Evolutionary conservation across 1,140 invertebrate species (phyloP).

Genomic region (Leptinotarsa undecemlineata): DNA sequence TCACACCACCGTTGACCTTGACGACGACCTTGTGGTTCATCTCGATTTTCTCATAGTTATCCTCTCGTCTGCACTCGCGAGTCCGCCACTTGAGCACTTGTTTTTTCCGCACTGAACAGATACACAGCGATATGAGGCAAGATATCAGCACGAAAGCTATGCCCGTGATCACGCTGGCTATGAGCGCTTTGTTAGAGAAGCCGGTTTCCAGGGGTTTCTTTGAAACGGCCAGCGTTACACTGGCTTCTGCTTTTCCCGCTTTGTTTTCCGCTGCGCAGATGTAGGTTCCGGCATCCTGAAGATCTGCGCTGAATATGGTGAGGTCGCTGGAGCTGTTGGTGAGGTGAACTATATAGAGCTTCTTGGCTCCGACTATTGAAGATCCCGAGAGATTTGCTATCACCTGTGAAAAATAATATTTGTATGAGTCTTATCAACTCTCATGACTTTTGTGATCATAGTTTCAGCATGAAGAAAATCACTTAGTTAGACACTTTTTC

Average conservation of each 20-base stretch:
- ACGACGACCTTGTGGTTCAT: slow-evolving; percentile 63
- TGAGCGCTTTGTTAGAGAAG: slow-evolving; percentile 60
- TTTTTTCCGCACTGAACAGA: slow-evolving; percentile 59
- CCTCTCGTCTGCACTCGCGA: slow-evolving; percentile 58
- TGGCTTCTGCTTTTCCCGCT: slow-evolving; percentile 72
- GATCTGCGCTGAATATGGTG: slow-evolving; percentile 70
- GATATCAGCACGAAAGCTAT: slow-evolving; percentile 62
- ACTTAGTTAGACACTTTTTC: too few species aligned
- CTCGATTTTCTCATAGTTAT: slow-evolving; percentile 77
- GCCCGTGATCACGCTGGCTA: slow-evolving; percentile 63
- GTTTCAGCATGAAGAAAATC: too few species aligned
- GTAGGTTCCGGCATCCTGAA: slow-evolving; percentile 73
- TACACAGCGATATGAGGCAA: slow-evolving; percentile 64
- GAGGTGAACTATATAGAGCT: slow-evolving; percentile 60
- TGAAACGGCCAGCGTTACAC: slow-evolving; percentile 70
- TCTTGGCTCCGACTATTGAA: slow-evolving; percentile 55
- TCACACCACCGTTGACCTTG: slow-evolving; percentile 46
- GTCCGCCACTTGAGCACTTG: slow-evolving; percentile 45
- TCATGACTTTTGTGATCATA: too few species aligned
- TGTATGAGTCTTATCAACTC: too few species aligned
- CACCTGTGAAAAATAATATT: neutral
- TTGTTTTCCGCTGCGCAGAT: slow-evolving; percentile 76
- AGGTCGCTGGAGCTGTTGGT: slow-evolving; percentile 65
- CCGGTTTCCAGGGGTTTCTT: slow-evolving; percentile 56
- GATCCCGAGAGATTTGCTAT: slow-evolving; percentile 53